phyloP scores from a whole-genome alignment of 2,888 invertebrate species.

The Patella pellucida region DNA sequence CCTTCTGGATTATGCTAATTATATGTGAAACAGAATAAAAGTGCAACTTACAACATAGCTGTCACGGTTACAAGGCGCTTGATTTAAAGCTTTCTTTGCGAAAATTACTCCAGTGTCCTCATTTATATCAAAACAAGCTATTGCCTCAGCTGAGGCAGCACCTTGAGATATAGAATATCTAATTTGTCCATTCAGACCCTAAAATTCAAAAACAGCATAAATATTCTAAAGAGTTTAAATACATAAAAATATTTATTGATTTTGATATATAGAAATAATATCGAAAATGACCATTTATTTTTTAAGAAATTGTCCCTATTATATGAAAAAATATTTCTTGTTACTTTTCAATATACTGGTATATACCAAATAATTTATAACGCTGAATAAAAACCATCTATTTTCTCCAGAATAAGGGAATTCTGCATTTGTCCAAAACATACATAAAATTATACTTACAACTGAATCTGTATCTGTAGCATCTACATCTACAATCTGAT shows the following conservation, averaged over 20 bases:
- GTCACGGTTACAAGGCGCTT: slow-evolving; percentile 27
- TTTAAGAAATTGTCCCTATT: no score
- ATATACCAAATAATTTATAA: no score
- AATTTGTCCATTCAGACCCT: background rate
- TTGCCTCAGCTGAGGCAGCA: background rate
- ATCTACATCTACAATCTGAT: slow-evolving; percentile 41
- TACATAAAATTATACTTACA: slow-evolving; percentile 36
- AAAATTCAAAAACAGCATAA: no score
- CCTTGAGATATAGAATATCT: slow-evolving; percentile 23
- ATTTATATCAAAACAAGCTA: slow-evolving; percentile 55
- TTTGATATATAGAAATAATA: no score
- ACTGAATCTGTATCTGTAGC: slow-evolving; percentile 57
- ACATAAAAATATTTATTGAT: no score
- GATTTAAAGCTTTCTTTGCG: slow-evolving; percentile 42
- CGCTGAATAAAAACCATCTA: no score
- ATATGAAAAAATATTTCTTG: no score
- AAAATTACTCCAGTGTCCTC: slow-evolving; percentile 50
- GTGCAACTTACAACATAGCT: slow-evolving; percentile 38
- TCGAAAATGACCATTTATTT: no score
- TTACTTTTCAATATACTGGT: no score
- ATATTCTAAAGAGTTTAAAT: no score
- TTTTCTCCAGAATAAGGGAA: no score
- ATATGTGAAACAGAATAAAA: background rate
- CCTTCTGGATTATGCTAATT: background rate
- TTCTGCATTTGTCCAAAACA: background rate